Evolutionary conservation across 2,113 vertebrate species (phyloP), one percentile per base, ranked within the genome.

Genomic region (Seriola quinqueradiata): DNA sequence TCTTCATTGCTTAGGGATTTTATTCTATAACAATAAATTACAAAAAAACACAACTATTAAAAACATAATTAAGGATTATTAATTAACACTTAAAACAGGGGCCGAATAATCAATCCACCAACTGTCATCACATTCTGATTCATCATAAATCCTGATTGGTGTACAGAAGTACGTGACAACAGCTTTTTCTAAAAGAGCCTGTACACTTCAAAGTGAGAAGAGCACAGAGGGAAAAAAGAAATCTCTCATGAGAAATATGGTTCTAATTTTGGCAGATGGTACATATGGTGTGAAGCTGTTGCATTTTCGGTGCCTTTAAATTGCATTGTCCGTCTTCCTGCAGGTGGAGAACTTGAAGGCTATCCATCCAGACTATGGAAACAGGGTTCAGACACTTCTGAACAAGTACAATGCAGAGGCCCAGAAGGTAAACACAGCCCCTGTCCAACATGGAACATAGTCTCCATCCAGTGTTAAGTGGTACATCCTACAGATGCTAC

Each of bases 281-380:
- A 38, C 10, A 42, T 42, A 42, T 11, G 21, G 7, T 21, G 50
- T 9, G 50, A 52, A 13, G n/a, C 4, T 50, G 11, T 11, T 12
- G 4, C 36, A 42, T 40, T 10, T 42, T 52, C 3, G 11, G 3
- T 4, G 23, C 14, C 4, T 48, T 13, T 72, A 10, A 44, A 5
- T 66, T 8, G 52, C 1, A 40, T 28, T 55, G 64, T 50, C 9
- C 65, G 4, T 67, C 36, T 12, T 54, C 25, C 8, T 66, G 19
- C 82, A 99, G 98, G 96, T 99, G 46, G 96, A 97, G 87, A 96
- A 95, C 81, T 95, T 99, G 90, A 94, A 81, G 72, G 96, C 95
- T 3, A 94, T 97, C 75, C 95, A 98, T 87, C 92, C 95, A 64
- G 96, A 96, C 9, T 99, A 97, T 8, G 98, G 95, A 50, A 94